Evolutionary conservation across 2,888 invertebrate species (phyloP), one percentile per base, ranked within the genome.

Genomic region (Schizaphis graminum): DNA sequence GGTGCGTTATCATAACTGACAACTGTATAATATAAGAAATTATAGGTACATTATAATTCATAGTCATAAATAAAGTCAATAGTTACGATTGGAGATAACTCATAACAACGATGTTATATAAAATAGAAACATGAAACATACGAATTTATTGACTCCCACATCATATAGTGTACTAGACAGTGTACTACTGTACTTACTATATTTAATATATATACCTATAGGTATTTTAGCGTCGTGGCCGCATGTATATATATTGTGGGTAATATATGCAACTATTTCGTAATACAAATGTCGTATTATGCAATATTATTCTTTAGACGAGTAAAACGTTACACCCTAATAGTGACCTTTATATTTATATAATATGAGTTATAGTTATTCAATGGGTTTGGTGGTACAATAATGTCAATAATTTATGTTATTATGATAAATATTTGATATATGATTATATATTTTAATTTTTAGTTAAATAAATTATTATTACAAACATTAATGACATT

Each of bases 311-410:
- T 93, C 21, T 53, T n/a, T 24, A 47, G 89, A 56, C 89, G 28
- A 67, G 10, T 87, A 87, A 87, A 89, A 84, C 84, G 93, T 89
- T 67, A 61, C 93, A 93, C 93, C 89, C 77, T 44, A n/a, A n/a
- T n/a, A 84, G 53, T 89, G 89, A 89, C 93, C 93, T 93, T 93
- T 93, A 89, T 56, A 41, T 61, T 44, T 21, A 35, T 87, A 87
- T 77, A 41, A 35, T 53, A 61, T 41, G 49, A 56, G n/a, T 89
- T 88, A 88, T 88, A 89, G 7, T 77, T 35, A 77, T 77, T 77
- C n/a, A 77, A 77, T 77, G 16, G 16, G n/a, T 35, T 77, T 35
- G 35, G 7, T 35, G 7, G 35, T 21, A 35, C 77, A 35, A 35
- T 35, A 16, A 77, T 77, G 7, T 57, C 77, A 77, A 77, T 35